A percentile compares a stretch with the other conserved stretches of the same genome.
phyloP scores from a whole-genome alignment of 2,113 vertebrate genomes.

The Leptosomus discolor region DNA sequence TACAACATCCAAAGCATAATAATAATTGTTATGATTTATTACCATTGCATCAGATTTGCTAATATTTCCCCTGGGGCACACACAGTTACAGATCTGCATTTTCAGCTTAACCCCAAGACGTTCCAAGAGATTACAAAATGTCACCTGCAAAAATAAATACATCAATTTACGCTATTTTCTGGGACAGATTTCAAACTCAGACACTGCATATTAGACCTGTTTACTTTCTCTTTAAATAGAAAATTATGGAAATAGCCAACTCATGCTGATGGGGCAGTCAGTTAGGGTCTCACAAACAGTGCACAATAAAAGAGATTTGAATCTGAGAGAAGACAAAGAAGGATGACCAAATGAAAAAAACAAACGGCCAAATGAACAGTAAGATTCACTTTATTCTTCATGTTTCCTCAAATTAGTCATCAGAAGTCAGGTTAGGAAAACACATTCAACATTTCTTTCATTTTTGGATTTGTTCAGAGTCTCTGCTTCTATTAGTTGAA shows the following conservation, averaged over 20 bases:
- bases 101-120: not conserved
- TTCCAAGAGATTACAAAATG: not conserved
- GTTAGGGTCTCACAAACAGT: not conserved
- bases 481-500: not conserved
- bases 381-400: not conserved
- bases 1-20: not conserved
- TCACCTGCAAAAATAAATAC: slow-evolving; percentile 38
- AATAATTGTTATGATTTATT: slow-evolving; percentile 30
- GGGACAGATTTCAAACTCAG: not conserved
- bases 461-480: not conserved
- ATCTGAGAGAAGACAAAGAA: not conserved
- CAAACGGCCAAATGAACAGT: not conserved
- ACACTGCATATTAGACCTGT: not conserved
- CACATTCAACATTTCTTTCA: not conserved
- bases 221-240: slow-evolving; percentile 50
- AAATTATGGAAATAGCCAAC: not conserved
- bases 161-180: not conserved
- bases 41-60: not conserved
- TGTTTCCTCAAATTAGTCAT: not conserved
- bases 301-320: not conserved
- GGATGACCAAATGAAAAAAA: not conserved
- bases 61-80: not conserved
- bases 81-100: not conserved
- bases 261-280: not conserved
- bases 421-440: not conserved